Base-by-base conservation (phyloP, 2,888 invertebrate species). In the Drosophila glabriapex region DNA sequence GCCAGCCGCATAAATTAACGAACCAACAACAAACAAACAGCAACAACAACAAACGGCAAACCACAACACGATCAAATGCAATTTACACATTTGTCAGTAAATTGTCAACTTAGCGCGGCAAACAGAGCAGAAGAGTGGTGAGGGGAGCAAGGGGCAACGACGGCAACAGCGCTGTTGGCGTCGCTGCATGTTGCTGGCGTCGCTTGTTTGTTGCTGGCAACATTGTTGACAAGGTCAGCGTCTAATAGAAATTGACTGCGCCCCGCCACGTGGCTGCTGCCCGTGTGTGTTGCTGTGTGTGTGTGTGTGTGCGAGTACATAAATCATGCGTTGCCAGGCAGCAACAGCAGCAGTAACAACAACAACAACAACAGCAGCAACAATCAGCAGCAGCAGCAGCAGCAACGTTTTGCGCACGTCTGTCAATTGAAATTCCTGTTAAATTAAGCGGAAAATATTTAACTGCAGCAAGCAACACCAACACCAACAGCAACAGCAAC, bases 391-490 rank as follows among this genome's bases (percentile, higher is more conserved):
- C 59, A 50, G 25, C 56, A 60, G 29, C 65, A 64, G n/a, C 68
- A 61, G 29, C 85, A 66, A 63, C 75, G 63, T 62, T 76, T 80
- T 77, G 75, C 80, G 73, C 85, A 87, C 83, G 85, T 86, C 83
- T 91, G 85, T 89, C 91, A 91, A 91, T 91, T 92, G 91, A 86
- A 91, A 91, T 91, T 91, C 91, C 88, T 85, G 91, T 91, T 92
- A 91, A 92, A 92, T 92, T 91, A 91, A 92, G 91, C 89, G 91
- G 87, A 85, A 91, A 92, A 89, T 89, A 83, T 89, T 91, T 91
- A 85, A 88, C 87, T 86, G 90, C 86, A 68, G 85, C 83, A 76
- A 49, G 28, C 71, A 71, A 50, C 64, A 62, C 12, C 50, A 29
- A 29, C 50, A 50, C 2, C 41, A 54, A 1, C 73, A 61, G 0